A percentile compares a stretch with the other conserved stretches of the same genome.
These are phyloP conservation scores for Varanus salvator DNA, from an alignment of 2,113 vertebrate species.

Conservation along the genomic window DNA sequence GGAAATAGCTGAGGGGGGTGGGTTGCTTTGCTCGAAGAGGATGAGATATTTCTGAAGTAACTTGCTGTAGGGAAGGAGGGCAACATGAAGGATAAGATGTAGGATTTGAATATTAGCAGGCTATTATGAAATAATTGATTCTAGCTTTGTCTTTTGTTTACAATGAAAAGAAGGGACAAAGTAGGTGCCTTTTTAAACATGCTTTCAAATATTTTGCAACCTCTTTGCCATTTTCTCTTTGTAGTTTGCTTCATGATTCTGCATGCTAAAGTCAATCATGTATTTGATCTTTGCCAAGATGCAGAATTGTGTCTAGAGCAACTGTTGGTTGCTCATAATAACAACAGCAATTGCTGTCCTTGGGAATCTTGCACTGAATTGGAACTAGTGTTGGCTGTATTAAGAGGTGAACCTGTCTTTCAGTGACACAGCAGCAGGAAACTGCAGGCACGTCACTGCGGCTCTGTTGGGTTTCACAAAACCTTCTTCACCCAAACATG, in stretches of 20 bases:
- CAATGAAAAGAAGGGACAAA: neutral
- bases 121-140: neutral
- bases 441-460: neutral
- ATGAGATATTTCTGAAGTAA: conserved; percentile 55
- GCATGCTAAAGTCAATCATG: conserved; percentile 23
- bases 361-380: conserved; percentile 22
- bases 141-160: neutral
- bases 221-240: conserved; percentile 27
- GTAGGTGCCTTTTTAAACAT: neutral
- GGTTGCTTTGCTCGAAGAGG: conserved; percentile 50
- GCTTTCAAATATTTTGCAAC: neutral
- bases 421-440: conserved; percentile 10
- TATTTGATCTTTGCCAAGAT: conserved; percentile 48
- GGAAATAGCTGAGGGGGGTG: conserved; percentile 52
- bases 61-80: conserved; percentile 20
- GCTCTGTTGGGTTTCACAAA: neutral
- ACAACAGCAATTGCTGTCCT: neutral
- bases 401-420: conserved; percentile 16
- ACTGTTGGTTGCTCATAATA: conserved; percentile 44
- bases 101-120: neutral
- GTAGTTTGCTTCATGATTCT: conserved; percentile 31
- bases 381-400: conserved; percentile 29
- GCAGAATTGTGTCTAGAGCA: conserved; percentile 52
- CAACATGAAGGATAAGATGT: neutral
- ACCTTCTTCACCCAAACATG: neutral